Percentiles rank a stretch among this genome's conserved stretches.
phyloP scores from a whole-genome alignment of 2,888 invertebrate species.

The Apodemia duryi region DNA sequence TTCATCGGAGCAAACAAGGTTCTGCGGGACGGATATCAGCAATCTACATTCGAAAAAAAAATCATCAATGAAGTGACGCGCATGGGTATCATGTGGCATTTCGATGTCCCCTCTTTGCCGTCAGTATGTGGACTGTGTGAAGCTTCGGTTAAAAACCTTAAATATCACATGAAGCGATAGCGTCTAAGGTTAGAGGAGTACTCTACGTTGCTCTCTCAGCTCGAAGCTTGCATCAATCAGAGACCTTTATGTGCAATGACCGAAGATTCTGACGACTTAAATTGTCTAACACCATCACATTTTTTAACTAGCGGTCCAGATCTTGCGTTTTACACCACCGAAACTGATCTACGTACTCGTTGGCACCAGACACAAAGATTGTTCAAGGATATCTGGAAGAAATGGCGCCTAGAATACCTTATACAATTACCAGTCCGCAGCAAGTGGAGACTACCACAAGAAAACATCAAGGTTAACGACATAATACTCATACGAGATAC shows the following conservation, averaged over 20 bases:
- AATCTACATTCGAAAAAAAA: too few relatives aligned
- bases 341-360: constrained; percentile 23
- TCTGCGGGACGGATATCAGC: too few relatives aligned
- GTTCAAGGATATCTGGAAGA: constrained; percentile 16
- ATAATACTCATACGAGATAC: constrained; percentile 26
- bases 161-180: constrained; percentile 14
- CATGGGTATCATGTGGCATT: constrained; percentile 25
- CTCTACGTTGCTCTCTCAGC: constrained; percentile 26
- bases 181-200: background rate
- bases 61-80: too few relatives aligned
- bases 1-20: too few relatives aligned
- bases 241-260: constrained; percentile 26
- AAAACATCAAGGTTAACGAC: constrained; percentile 15
- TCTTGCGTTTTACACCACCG: constrained; percentile 20
- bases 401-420: constrained; percentile 20
- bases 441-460: constrained; percentile 20
- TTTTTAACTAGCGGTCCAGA: constrained; percentile 21
- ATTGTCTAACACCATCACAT: constrained; percentile 25
- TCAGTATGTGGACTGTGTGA: too few relatives aligned
- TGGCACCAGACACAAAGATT: constrained; percentile 22
- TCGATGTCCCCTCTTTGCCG: constrained; percentile 25
- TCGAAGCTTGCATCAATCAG: constrained; percentile 30
- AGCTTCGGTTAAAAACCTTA: constrained; percentile 4
- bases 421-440: constrained; percentile 19
- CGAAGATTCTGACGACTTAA: constrained; percentile 25